Percentiles rank a stretch among this genome's conserved stretches.
These are phyloP conservation scores for Manis crassicaudata DNA, from an alignment of 2,797 vertebrate species.

Conservation along the genomic window DNA sequence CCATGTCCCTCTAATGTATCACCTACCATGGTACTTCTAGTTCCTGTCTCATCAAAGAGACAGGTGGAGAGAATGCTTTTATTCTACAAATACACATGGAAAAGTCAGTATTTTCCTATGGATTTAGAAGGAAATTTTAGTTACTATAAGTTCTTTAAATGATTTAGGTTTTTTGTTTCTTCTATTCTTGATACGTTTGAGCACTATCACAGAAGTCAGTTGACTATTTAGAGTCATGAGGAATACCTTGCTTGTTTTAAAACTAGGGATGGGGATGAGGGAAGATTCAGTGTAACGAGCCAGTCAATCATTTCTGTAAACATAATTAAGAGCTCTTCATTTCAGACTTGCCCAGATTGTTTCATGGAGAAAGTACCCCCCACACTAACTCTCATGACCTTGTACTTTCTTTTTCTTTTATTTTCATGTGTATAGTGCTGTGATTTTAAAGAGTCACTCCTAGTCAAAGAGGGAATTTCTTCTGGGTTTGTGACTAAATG, in stretches of 20 bases:
- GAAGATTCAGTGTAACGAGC: not conserved
- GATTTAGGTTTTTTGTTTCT: not conserved
- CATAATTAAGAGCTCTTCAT: conserved; percentile 39
- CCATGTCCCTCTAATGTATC: not conserved
- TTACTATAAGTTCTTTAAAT: conserved; percentile 11
- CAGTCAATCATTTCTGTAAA: not conserved
- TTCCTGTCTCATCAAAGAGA: not conserved
- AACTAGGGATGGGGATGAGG: not conserved
- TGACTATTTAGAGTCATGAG: not conserved
- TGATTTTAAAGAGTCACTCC: conserved; percentile 2
- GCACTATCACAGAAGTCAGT: not conserved
- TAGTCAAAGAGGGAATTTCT: conserved; percentile 14
- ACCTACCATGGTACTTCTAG: not conserved
- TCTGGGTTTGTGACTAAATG: conserved; percentile 44
- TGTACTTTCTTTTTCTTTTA: not conserved
- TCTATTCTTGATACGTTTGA: not conserved
- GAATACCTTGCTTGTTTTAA: conserved; percentile 31
- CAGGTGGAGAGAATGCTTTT: not conserved
- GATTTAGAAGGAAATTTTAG: not conserved
- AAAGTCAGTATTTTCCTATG: not conserved
- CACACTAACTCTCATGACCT: not conserved
- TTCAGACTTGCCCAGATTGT: not conserved
- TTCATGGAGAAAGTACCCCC: not conserved
- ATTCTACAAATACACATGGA: not conserved
- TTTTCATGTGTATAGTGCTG: not conserved